These are phyloP conservation scores for Myotis findleyi DNA, from an alignment of 2,797 vertebrate genomes.

Conservation along the genomic window DNA sequence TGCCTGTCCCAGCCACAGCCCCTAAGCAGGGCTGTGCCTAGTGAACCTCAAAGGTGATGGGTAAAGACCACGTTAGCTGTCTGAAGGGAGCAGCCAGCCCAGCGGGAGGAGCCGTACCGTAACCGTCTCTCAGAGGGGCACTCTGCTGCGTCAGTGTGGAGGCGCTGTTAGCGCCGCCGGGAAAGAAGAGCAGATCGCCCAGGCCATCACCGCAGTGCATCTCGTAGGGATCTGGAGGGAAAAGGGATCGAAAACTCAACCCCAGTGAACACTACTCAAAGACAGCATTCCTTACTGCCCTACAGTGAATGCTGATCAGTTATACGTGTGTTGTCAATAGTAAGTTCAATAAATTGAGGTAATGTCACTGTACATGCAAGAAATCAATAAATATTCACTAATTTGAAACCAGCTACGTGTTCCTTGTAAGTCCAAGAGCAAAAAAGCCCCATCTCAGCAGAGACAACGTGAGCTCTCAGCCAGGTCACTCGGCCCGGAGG, in stretches of 20 bases:
- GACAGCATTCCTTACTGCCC: neutral
- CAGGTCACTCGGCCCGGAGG: neutral
- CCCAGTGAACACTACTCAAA: neutral
- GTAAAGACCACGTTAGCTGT: neutral
- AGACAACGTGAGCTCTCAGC: neutral
- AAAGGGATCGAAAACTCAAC: conserved; percentile 51
- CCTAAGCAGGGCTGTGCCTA: neutral
- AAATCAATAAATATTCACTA: neutral
- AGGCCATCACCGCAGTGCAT: conserved; percentile 75
- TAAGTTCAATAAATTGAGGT: neutral
- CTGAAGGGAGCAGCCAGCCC: neutral
- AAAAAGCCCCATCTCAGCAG: neutral
- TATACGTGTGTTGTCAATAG: neutral
- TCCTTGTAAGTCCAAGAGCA: neutral
- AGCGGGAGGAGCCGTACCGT: conserved; percentile 70
- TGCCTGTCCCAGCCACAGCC: neutral
- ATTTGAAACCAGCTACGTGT: neutral
- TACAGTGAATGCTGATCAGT: neutral
- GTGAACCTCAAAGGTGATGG: neutral
- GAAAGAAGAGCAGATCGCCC: conserved; percentile 73
- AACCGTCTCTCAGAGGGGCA: conserved; percentile 57
- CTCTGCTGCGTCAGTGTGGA: conserved; percentile 67
- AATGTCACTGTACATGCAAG: neutral
- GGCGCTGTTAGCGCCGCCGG: conserved; percentile 67
- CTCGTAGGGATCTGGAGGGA: conserved; percentile 82